Conservation (phyloP, 2,113 vertebrate genomes). For the Corythoichthys intestinalis region DNA sequence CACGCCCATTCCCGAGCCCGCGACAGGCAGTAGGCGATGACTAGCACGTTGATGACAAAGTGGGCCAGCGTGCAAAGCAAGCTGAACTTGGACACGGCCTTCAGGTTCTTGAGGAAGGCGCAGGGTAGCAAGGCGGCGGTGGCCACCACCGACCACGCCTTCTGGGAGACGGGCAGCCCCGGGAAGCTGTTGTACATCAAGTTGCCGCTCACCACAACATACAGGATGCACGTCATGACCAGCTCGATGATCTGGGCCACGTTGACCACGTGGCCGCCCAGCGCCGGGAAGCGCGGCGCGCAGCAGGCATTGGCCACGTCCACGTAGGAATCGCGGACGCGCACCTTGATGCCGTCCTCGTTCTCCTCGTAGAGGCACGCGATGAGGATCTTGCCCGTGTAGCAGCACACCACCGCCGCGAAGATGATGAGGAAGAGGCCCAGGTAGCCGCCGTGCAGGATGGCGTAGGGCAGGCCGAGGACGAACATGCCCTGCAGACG, state of each 20-base stretch:
- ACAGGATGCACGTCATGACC: conserved; percentile 98
- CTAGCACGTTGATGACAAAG: conserved; percentile 94
- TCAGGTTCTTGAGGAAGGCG: conserved; percentile 96
- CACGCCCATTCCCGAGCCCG: conserved; percentile 96
- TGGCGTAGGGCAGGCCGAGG: conserved; percentile 95
- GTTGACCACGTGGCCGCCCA: conserved; percentile 92
- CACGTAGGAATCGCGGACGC: conserved; percentile 97
- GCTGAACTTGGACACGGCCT: conserved; percentile 97
- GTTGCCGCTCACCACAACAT: conserved; percentile 97
- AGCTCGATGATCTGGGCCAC: conserved; percentile 98
- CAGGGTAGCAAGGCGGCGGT: conserved; percentile 90
- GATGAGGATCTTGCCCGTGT: conserved; percentile 98
- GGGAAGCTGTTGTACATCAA: conserved; percentile 99
- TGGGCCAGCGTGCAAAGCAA: conserved; percentile 95
- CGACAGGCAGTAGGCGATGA: conserved; percentile 96
- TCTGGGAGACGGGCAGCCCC: conserved; percentile 88
- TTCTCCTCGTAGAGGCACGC: conserved; percentile 96
- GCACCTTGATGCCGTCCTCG: conserved; percentile 93
- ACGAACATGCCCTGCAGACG: conserved; percentile 92
- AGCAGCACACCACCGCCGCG: conserved; percentile 97
- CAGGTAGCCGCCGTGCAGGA: conserved; percentile 97
- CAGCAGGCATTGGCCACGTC: conserved; percentile 98
- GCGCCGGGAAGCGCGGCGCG: conserved; percentile 85
- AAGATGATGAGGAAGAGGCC: conserved; percentile 99
- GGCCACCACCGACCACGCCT: conserved; percentile 97